Evolutionary conservation across 2,113 vertebrate genomes (phyloP).

Genomic region (Cynoglossus semilaevis): DNA sequence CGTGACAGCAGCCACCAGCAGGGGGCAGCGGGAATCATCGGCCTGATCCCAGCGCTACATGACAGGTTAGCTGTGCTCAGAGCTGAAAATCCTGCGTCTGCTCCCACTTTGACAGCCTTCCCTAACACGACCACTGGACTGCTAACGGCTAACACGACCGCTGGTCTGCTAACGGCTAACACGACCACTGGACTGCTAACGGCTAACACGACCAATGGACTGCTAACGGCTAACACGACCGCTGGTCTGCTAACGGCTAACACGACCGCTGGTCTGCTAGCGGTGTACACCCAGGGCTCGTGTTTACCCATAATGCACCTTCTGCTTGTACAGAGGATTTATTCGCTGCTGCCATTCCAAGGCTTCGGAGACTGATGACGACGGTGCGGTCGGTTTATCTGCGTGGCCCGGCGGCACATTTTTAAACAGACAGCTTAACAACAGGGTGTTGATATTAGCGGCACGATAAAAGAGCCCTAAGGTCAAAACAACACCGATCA

Average conservation of each 20-base stretch:
- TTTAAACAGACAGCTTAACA: constrained; percentile 42
- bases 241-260: too few species aligned
- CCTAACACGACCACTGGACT: not conserved
- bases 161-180: too few species aligned
- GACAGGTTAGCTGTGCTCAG: constrained; percentile 52
- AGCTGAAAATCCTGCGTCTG: constrained; percentile 47
- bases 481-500: constrained; percentile 2
- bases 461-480: not conserved
- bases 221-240: too few species aligned
- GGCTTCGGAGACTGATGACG: constrained; percentile 49
- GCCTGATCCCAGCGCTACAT: constrained; percentile 46
- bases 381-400: constrained; percentile 31
- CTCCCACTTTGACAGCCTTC: constrained; percentile 38
- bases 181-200: too few species aligned
- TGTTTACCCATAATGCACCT: constrained; percentile 52
- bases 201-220: too few species aligned
- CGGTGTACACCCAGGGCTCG: constrained; percentile 49
- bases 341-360: constrained; percentile 48
- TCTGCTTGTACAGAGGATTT: constrained; percentile 44
- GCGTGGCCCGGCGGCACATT: constrained; percentile 8
- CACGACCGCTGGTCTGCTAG: too few species aligned
- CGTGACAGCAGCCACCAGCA: constrained; percentile 53
- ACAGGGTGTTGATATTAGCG: constrained; percentile 1
- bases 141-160: too few species aligned
- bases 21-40: constrained; percentile 55